Base-by-base conservation (phyloP, 2,888 invertebrate species). In the Lucinisca nassula region DNA sequence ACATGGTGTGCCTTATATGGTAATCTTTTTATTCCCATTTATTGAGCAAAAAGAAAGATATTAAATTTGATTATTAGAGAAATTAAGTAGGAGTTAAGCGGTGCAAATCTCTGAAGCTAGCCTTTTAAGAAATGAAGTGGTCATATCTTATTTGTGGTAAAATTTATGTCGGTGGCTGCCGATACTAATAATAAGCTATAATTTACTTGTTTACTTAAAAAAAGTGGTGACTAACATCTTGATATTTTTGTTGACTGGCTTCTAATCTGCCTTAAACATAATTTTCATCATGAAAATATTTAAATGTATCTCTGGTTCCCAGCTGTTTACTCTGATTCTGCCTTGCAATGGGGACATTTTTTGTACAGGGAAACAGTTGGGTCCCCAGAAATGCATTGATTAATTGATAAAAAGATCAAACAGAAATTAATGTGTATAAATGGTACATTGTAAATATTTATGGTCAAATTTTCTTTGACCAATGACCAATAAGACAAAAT, bases 21-120 rank as follows among this genome's bases (percentile, higher is more conserved):
- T 67, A 67, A 67, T 67, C 67, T 35, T 67, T 30, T 12, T 67
- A 35, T 67, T 35, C 67, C 67, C 30, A 35, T 67, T 67, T 67
- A 67, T 35, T 67, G 67, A 67, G 24, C 67, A 67, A 67, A 67
- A 67, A 67, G 67, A 67, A 67, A 67, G 67, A 67, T 67, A 67
- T 67, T 67, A 67, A 67, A 67, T 67, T 35, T 35, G 67, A 67
- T 67, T 67, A 67, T 35, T 67, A 4, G 14, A 21, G 27, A 17
- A 35, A 67, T 35, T 67, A 35, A 67, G 67, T 17, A 1, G 17
- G 35, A 67, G 67, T 67, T 67, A 67, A 67, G 67, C 27, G 24
- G 67, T 67, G 30, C 67, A 35, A 67, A 35, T 1, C 32, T 30
- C 67, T 30, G 67, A 0, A 4, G 4, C 10, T 8, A 27, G 14